Base-by-base conservation (phyloP, 2,113 vertebrate species). In the Ondatra zibethicus region DNA sequence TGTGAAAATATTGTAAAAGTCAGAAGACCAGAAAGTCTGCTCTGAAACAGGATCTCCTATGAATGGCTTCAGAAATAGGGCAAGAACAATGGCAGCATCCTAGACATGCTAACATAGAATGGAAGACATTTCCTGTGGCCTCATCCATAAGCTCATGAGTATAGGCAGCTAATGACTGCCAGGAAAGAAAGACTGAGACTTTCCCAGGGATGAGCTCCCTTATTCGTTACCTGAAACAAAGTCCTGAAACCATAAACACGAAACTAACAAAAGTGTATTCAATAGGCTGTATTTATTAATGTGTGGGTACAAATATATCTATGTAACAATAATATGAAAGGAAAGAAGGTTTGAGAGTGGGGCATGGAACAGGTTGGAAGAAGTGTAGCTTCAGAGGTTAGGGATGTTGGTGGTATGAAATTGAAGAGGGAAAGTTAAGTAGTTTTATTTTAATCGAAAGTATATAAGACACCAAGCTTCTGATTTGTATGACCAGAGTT, bases 381-480 rank as follows among this genome's bases (percentile, higher is more conserved):
- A 11, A 55, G 31, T 81, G 10, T 55, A 23, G 3, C 78, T 36
- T 70, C 2, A 6, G 13, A 14, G 66, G 33, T 5, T 70, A 70
- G 66, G 66, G 16, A 36, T 33, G 65, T 5, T 68, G 29, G 12
- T 12, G 5, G 12, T 13, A 2, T 36, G 17, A 80, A 55, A 55
- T 9, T 80, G 31, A 80, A 78, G 31, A 52, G 77, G 17, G 31
- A 55, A 80, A 52, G 47, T 33, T 16, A 10, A 33, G 16, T 33
- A 78, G 21, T 21, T 55, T 55, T 80, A 80, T 36, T 52, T 80
- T 55, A n/a, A 81, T 36, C n/a, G n/a, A 52, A 52, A 17, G 21
- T 36, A 36, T 76, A 21, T 80, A 70, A 95, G 92, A 92, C 95
- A 97, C 94, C 42, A 70, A 96, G 21, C 77, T 94, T 84, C 33